These are phyloP conservation scores for Pheosia tremula DNA, from an alignment of 2,888 invertebrate genomes.

Conservation along the genomic window DNA sequence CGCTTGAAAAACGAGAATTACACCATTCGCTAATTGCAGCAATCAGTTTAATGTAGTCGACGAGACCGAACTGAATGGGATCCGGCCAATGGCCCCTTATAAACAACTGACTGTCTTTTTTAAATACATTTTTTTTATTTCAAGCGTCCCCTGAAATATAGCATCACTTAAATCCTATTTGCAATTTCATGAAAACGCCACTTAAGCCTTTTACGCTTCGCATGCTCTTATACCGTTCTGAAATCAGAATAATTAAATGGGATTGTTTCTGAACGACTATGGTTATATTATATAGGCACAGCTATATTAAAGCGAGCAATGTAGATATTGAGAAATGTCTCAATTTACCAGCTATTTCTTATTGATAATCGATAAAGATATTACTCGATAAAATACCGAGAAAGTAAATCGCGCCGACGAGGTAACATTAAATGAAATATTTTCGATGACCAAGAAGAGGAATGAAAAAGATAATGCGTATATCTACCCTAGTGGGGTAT, in stretches of 20 bases:
- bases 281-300: conserved; percentile 27
- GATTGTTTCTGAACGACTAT: conserved; percentile 29
- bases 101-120: conserved; percentile 56
- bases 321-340: conserved; percentile 23
- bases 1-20: conserved; percentile 80
- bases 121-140: conserved; percentile 34
- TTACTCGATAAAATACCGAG: conserved; percentile 10
- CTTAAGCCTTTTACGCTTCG: conserved; percentile 15
- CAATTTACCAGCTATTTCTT: conserved; percentile 31
- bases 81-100: conserved; percentile 64
- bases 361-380: conserved; percentile 29
- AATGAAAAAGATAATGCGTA: conserved; percentile 19
- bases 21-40: conserved; percentile 83
- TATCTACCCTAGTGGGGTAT: not conserved
- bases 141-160: conserved; percentile 29
- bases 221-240: conserved; percentile 32
- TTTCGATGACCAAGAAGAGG: conserved; percentile 14
- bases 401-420: conserved; percentile 14
- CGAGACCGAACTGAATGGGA: conserved; percentile 70
- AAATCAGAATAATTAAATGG: conserved; percentile 23
- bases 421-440: conserved; percentile 8
- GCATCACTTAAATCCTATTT: conserved; percentile 30
- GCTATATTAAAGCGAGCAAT: conserved; percentile 18
- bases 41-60: conserved; percentile 83
- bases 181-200: conserved; percentile 21